Evolutionary conservation across 2,113 vertebrate species (phyloP).

Genomic region (Indicator maculatus): DNA sequence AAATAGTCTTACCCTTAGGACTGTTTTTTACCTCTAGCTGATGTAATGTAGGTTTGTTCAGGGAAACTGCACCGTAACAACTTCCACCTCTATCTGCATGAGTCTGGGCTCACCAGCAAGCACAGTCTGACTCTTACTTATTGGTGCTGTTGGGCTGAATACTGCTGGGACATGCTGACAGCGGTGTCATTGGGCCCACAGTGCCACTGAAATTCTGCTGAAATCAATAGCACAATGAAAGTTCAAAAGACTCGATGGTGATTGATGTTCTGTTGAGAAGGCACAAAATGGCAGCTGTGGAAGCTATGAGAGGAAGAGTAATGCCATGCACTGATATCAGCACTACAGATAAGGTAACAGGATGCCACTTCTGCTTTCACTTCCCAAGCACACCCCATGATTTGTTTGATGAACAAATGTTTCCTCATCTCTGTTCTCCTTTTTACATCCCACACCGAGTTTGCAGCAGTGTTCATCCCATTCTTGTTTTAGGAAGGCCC

Average conservation of each 20-base stretch:
- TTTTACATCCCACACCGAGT: background rate
- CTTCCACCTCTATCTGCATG: background rate
- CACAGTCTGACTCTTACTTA: background rate
- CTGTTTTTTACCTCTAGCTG: background rate
- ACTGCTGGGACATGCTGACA: background rate
- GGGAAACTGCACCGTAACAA: background rate
- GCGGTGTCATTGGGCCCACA: background rate
- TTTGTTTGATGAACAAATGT: background rate
- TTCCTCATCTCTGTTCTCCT: background rate
- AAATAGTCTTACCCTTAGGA: background rate
- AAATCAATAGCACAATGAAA: background rate
- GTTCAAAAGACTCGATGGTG: background rate
- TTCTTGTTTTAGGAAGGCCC: background rate
- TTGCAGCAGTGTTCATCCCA: background rate
- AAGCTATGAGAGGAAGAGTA: background rate
- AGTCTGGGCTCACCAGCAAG: background rate
- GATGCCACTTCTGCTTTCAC: background rate
- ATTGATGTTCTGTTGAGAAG: background rate
- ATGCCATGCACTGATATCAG: rapidly evolving
- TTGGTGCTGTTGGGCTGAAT: background rate
- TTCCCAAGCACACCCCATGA: rapidly evolving
- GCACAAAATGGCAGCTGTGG: background rate
- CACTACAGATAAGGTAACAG: background rate
- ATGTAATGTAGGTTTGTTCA: background rate
- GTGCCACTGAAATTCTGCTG: background rate